Conservation (phyloP, 2,888 invertebrate genomes). For the Drosophila conformis region DNA sequence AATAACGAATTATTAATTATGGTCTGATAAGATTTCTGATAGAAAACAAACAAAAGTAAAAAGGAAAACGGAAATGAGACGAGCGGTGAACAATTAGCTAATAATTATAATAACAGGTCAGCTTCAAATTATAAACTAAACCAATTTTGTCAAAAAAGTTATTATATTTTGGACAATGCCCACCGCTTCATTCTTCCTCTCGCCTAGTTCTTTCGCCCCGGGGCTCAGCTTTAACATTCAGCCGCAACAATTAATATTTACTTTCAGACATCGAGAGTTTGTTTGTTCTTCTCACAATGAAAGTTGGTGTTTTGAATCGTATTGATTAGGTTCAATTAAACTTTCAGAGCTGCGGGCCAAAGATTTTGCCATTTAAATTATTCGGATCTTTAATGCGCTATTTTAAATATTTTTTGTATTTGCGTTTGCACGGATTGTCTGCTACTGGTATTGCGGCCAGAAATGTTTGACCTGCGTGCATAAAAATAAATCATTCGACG, state of each 20-base stretch:
- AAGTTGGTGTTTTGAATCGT: constrained; percentile 44
- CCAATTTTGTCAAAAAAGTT: constrained; percentile 32
- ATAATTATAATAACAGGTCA: constrained; percentile 28
- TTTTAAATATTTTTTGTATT: constrained; percentile 25
- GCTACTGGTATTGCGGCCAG: constrained; percentile 65
- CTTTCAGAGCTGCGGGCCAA: constrained; percentile 52
- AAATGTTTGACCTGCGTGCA: constrained; percentile 21
- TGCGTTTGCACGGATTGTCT: constrained; percentile 4
- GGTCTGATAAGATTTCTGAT: constrained; percentile 49
- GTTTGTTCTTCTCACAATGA: constrained; percentile 66
- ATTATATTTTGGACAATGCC: constrained; percentile 8
- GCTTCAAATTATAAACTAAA: constrained; percentile 26
- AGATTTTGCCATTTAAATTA: constrained; percentile 47
- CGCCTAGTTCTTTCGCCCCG: not conserved
- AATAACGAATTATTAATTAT: constrained; percentile 51
- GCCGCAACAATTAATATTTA: constrained; percentile 41
- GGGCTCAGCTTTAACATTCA: not conserved
- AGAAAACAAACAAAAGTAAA: constrained; percentile 68
- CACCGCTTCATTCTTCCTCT: not conserved
- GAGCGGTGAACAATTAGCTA: constrained; percentile 34
- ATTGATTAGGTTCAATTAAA: constrained; percentile 42
- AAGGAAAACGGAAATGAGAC: constrained; percentile 44
- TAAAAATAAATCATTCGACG: constrained; percentile 52
- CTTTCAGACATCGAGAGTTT: constrained; percentile 29
- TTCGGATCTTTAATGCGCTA: constrained; percentile 48